These are phyloP conservation scores for Dinomys branickii DNA, from an alignment of 2,113 vertebrate genomes.

Conservation along the genomic window DNA sequence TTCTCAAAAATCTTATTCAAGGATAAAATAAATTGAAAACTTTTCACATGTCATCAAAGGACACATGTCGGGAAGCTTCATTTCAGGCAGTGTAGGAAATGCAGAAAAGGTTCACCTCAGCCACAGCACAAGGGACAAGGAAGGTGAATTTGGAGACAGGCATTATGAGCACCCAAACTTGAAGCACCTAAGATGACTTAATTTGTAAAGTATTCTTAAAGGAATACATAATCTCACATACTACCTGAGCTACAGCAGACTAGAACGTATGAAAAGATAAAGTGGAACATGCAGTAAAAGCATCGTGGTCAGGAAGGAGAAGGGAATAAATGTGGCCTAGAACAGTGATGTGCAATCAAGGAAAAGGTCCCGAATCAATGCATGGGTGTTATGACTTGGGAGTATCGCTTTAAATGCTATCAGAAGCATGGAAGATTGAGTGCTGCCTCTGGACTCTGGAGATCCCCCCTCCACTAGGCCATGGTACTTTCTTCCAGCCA, in stretches of 20 bases:
- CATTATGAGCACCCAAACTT: not conserved
- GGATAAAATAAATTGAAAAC: not conserved
- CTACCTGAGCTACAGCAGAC: not conserved
- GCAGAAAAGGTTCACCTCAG: not conserved
- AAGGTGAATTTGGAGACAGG: not conserved
- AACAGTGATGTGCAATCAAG: not conserved
- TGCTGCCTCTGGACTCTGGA: not conserved
- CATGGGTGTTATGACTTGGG: not conserved
- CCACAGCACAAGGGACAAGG: not conserved
- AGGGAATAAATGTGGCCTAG: not conserved
- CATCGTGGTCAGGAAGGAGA: not conserved
- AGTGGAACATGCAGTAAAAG: not conserved
- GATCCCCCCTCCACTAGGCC: not conserved
- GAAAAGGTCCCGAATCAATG: fast-evolving
- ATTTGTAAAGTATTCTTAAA: not conserved
- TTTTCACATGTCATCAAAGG: not conserved
- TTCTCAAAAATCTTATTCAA: not conserved
- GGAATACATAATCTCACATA: not conserved
- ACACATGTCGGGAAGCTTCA: not conserved
- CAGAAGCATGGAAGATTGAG: not conserved
- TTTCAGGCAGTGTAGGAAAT: not conserved
- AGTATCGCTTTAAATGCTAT: not conserved
- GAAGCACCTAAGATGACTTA: not conserved
- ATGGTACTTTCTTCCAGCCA: fast-evolving
- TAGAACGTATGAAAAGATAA: not conserved